Percentiles rank a stretch among this genome's conserved stretches.
Conservation (phyloP, 1,140 invertebrate genomes). For the Neodiprion virginianus region DNA sequence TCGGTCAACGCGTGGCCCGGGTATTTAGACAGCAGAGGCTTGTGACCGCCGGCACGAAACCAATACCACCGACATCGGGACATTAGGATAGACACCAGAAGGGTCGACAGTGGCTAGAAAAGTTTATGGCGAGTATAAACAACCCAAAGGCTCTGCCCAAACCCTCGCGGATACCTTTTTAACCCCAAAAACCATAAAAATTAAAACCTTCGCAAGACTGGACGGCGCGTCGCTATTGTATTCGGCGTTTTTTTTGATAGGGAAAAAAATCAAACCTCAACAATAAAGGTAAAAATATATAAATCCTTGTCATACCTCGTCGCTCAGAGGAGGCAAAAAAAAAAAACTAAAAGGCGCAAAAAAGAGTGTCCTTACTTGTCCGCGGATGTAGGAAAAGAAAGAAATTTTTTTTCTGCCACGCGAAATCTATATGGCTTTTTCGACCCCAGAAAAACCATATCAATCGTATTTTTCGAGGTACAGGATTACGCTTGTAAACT, state of each 20-base stretch:
- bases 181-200: constrained; percentile 42
- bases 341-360: not conserved
- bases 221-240: constrained; percentile 29
- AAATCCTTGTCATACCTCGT: not conserved
- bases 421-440: not conserved
- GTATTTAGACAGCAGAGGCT: constrained; percentile 18
- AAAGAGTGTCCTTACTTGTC: not conserved
- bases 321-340: not conserved
- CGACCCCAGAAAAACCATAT: constrained; percentile 7
- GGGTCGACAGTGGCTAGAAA: constrained; percentile 5
- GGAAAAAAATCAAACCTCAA: constrained; percentile 15
- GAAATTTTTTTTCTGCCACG: not conserved
- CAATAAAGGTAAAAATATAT: constrained; percentile 7
- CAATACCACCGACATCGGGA: not conserved
- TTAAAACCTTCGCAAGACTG: constrained; percentile 33
- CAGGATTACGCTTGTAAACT: constrained; percentile 9
- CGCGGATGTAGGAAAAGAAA: not conserved
- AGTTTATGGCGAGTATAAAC: constrained; percentile 42
- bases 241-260: constrained; percentile 10
- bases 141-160: constrained; percentile 28
- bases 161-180: constrained; percentile 31
- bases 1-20: constrained; percentile 28
- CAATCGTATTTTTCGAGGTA: constrained; percentile 1
- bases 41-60: constrained; percentile 14
- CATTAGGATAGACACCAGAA: constrained; percentile 7